Conservation (phyloP, 2,797 vertebrate species). For the Odontamblyopus rebecca region DNA sequence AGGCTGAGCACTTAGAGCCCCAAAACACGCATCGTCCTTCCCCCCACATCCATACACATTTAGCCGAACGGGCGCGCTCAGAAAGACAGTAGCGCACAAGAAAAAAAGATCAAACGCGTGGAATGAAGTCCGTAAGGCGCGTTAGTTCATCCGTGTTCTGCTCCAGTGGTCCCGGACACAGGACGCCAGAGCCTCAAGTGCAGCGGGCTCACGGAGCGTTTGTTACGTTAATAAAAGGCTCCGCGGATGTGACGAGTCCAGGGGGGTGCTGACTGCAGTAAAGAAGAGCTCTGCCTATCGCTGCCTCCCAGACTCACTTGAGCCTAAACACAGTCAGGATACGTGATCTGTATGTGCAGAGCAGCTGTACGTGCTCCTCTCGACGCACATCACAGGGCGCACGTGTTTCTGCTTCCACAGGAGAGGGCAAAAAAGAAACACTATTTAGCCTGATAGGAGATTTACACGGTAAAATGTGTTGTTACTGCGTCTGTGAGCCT, state of each 20-base stretch:
- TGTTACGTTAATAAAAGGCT: neutral
- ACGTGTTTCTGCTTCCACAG: neutral
- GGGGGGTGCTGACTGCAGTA: constrained; percentile 9
- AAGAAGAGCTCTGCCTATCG: constrained; percentile 5
- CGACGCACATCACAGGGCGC: neutral
- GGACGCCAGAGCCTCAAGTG: neutral
- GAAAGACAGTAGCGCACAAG: neutral
- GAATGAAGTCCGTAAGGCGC: neutral
- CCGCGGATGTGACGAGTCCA: constrained; percentile 4
- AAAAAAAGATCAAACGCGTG: neutral
- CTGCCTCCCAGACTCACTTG: constrained; percentile 3
- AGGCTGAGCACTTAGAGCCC: constrained; percentile 47
- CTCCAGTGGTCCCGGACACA: neutral
- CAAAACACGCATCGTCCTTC: constrained; percentile 2
- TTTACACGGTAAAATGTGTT: neutral
- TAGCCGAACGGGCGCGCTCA: neutral
- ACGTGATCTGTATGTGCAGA: neutral
- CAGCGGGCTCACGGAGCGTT: too few species aligned
- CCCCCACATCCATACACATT: constrained; percentile 6
- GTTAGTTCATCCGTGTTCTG: neutral
- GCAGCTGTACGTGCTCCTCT: neutral
- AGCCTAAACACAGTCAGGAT: neutral
- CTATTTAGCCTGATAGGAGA: too few species aligned
- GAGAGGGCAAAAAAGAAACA: neutral
- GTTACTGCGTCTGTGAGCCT: neutral